Evolutionary conservation across 2,797 vertebrate species (phyloP).

Genomic region (Astyanax mexicanus): DNA sequence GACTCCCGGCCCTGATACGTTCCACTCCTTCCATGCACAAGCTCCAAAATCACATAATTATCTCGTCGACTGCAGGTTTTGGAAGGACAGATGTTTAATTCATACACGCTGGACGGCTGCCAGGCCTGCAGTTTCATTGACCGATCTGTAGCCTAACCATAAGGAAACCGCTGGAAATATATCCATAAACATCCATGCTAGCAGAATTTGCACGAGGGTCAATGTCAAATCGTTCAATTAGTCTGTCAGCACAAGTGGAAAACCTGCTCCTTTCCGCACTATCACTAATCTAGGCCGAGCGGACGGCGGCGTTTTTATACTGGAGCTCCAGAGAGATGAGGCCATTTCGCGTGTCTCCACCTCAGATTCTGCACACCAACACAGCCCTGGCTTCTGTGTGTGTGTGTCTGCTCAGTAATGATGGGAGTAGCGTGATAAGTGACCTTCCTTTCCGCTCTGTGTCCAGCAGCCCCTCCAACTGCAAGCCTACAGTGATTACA

Average conservation of each 20-base stretch:
- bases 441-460: constrained; percentile 23
- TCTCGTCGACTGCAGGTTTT: constrained; percentile 36
- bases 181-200: constrained; percentile 41
- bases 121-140: constrained; percentile 49
- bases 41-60: constrained; percentile 40
- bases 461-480: background rate
- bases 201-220: constrained; percentile 39
- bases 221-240: constrained; percentile 44
- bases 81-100: constrained; percentile 52
- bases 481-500: background rate
- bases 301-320: constrained; percentile 22
- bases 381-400: constrained; percentile 39
- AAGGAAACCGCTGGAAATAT: constrained; percentile 44
- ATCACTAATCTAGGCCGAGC: constrained; percentile 20
- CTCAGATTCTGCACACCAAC: constrained; percentile 14
- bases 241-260: constrained; percentile 39
- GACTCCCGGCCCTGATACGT: constrained; percentile 24
- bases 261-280: constrained; percentile 25
- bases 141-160: constrained; percentile 25
- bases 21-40: constrained; percentile 31
- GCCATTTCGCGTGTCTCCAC: constrained; percentile 41
- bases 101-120: constrained; percentile 23
- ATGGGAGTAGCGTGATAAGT: constrained; percentile 6
- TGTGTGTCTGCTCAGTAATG: constrained; percentile 41
- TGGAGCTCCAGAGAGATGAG: constrained; percentile 26